phyloP scores from a whole-genome alignment of 2,113 vertebrate genomes.

The Stegostoma tigrinum region DNA sequence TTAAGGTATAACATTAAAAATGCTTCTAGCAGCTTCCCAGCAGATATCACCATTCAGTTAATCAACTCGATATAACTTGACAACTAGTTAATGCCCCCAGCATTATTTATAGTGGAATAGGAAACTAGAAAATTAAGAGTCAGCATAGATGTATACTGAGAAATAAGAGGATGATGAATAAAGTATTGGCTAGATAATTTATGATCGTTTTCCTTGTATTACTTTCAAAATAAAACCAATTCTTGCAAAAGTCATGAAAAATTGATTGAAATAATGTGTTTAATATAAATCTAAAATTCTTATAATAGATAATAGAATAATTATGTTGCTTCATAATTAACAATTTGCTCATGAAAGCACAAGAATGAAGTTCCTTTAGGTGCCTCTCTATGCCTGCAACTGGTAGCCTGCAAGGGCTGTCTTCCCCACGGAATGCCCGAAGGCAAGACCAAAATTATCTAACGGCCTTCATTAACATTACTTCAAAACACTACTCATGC shows the following conservation, averaged over 20 bases:
- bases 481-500: not conserved
- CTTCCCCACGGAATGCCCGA: not conserved
- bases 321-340: not conserved
- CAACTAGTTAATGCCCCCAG: not conserved
- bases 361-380: not conserved
- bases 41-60: not conserved
- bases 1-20: not conserved
- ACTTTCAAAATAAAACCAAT: not conserved
- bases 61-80: slow-evolving; percentile 13
- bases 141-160: not conserved
- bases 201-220: not conserved
- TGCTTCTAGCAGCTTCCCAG: not conserved
- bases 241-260: not conserved
- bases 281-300: not conserved
- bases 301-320: not conserved
- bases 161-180: not conserved
- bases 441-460: not conserved
- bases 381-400: not conserved
- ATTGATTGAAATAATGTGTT: not conserved
- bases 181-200: not conserved
- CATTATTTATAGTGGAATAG: not conserved
- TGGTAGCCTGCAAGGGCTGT: not conserved
- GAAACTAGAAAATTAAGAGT: slow-evolving; percentile 2
- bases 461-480: not conserved
- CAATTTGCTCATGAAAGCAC: not conserved